A percentile compares a stretch with the other conserved stretches of the same genome.
Evolutionary conservation across 2,888 invertebrate species (phyloP).

Genomic region (Nesidiocoris tenuis): DNA sequence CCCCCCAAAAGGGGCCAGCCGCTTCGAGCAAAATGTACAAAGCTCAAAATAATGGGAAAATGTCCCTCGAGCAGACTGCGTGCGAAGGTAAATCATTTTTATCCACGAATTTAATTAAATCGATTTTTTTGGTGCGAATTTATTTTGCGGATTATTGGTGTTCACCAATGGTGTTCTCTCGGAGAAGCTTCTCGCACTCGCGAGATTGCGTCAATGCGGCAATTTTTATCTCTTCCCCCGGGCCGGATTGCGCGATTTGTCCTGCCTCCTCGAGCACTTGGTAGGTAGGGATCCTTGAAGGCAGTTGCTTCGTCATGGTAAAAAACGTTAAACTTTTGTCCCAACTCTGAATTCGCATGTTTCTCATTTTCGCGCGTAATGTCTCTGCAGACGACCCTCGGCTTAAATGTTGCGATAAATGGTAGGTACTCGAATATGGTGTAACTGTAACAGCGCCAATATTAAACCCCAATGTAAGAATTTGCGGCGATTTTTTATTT

Average conservation of each 20-base stretch:
- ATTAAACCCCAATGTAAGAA: too few relatives aligned
- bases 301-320: not conserved
- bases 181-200: constrained; percentile 11
- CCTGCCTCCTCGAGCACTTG: not conserved
- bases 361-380: too few relatives aligned
- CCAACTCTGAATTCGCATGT: too few relatives aligned
- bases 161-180: not conserved
- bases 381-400: too few relatives aligned
- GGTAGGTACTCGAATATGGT: too few relatives aligned
- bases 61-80: constrained; percentile 85
- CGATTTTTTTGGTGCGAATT: not conserved
- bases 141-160: not conserved
- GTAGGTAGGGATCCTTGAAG: not conserved
- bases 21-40: constrained; percentile 37
- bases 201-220: constrained; percentile 37
- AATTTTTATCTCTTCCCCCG: constrained; percentile 22
- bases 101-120: constrained; percentile 26
- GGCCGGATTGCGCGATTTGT: not conserved
- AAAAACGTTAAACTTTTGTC: too few relatives aligned
- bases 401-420: too few relatives aligned
- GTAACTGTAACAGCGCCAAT: too few relatives aligned
- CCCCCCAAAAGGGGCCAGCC: constrained; percentile 23
- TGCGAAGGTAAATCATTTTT: constrained; percentile 73
- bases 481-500: too few relatives aligned
- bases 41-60: constrained; percentile 53